Base-by-base conservation (phyloP, 37 sponge, comb jelly and placozoan genomes). In the Ianthella basta region DNA sequence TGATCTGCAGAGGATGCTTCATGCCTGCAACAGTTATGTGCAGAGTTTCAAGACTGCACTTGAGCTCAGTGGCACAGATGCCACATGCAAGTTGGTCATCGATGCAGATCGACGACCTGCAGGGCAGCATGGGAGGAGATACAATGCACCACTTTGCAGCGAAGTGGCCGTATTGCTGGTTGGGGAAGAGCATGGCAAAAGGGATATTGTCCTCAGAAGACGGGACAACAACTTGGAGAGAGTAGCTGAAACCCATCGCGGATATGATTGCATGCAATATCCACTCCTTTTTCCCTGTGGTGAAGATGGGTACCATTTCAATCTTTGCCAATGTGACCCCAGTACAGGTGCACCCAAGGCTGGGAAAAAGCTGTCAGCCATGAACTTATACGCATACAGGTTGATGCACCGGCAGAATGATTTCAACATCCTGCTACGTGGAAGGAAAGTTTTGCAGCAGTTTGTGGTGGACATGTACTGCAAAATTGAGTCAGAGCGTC, bases 401-500 rank as follows among this genome's bases (percentile, higher is more conserved):
- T 54, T 89, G 19, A 89, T 89, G 90, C 18, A 82, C 44, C 86
- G 86, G 5, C 41, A 61, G 8, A 44, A 44, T 32, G 33, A 55
- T 23, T 39, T 63, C 27, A 30, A 59, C 29, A 36, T 55, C 32
- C 13, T 82, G 74, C 64, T 80, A 36, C 39, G 0, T 6, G 39
- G 59, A 60, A 50, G 81, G 57, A 60, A 67, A 23, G 60, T 92
- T 39, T 87, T 89, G 36, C 89, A 92, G 37, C 93, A 92, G 35
- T 86, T 80, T 64, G 27, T 85, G 34, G 93, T 92, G 1, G 93
- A 92, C 37, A 77, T 53, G 50, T 85, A 80, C 63, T 86, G 82
- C 4, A 89, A 90, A 38, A 84, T 92, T 4, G 93, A 92, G 60
- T 73, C 93, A 54, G 92, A 85, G 40, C 84, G 91, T 12, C 80